Base-by-base conservation (phyloP, 37 sponge, comb jelly and placozoan genomes). In the Oopsacas minuta region DNA sequence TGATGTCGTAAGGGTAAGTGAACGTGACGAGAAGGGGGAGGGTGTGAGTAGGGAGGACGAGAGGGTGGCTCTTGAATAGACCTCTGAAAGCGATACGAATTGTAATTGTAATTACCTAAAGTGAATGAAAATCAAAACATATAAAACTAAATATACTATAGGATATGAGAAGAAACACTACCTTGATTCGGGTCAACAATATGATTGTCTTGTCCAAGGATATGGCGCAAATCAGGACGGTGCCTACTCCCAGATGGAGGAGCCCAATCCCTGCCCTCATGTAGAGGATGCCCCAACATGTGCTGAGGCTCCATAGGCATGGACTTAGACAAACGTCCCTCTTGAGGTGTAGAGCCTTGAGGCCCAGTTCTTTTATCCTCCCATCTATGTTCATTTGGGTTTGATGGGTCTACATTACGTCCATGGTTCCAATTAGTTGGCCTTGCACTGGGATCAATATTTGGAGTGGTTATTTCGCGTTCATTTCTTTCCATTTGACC, bases 191-290 rank as follows among this genome's bases (percentile, higher is more conserved):
- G 75, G 17, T 61, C 75, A 12, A 10, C 30, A n/a, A 61, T 61
- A n/a, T 61, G 75, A 25, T 25, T 61, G 28, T 61, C 75, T 61
- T 25, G 75, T 32, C 75, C 75, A 10, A 61, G 20, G 20, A n/a
- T n/a, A 34, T 61, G 75, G 3, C 75, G 22, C 75, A 61, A 3
- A 61, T 61, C 75, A 3, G 75, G 75, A 32, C 75, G 7, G 75
- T 61, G 75, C 22, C 20, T 61, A 34, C 1, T 25, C 22, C 75
- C 75, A 12, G 75, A 3, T 25, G 75, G 28, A n/a, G 75, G 75
- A 15, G 49, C 49, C 75, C 75, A 61, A 34, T 61, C 75, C 28
- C 75, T 61, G 75, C 75, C 75, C 22, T 61, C 75, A 34, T 61
- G 75, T 3, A 61, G 75, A 3, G 75, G 75, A 61, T 61, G 75